Evolutionary conservation across 2,113 vertebrate genomes (phyloP).

Genomic region (Recurvirostra avosetta): DNA sequence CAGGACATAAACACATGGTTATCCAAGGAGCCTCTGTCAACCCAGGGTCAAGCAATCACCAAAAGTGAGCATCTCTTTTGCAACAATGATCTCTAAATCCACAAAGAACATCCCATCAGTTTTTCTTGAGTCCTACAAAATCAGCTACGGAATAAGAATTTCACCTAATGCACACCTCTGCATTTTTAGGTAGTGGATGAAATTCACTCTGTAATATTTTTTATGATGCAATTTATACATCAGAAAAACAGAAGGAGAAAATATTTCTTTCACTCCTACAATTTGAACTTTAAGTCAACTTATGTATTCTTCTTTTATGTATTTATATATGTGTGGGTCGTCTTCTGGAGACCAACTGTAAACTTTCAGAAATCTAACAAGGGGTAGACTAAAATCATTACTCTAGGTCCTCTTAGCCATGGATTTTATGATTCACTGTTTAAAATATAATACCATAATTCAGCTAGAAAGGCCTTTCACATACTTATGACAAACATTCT

Average conservation of each 20-base stretch:
- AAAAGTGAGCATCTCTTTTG: neutral
- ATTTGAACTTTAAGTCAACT: slow-evolving; percentile 80
- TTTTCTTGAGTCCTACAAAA: slow-evolving; percentile 25
- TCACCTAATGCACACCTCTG: slow-evolving; percentile 16
- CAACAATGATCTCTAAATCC: neutral
- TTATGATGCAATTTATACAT: slow-evolving; percentile 63
- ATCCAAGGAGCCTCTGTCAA: neutral
- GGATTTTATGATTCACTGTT: neutral
- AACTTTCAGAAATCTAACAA: neutral
- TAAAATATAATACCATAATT: neutral
- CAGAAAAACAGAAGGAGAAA: slow-evolving; percentile 79
- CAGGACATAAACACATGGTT: neutral
- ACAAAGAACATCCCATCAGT: neutral
- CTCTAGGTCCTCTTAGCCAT: neutral
- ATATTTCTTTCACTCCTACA: slow-evolving; percentile 74
- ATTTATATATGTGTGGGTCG: slow-evolving; percentile 71
- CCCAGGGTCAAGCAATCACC: neutral
- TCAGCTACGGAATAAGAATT: slow-evolving; percentile 32
- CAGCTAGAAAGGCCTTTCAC: slow-evolving; percentile 21
- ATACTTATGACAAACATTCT: neutral
- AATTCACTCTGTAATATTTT: slow-evolving; percentile 59
- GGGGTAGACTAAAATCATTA: neutral
- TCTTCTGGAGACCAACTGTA: slow-evolving; percentile 33
- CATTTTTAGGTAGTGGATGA: slow-evolving; percentile 33
- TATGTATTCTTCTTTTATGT: slow-evolving; percentile 66